Evolutionary conservation across 2,797 vertebrate species (phyloP).

Genomic region (Phoxinus dragarum): DNA sequence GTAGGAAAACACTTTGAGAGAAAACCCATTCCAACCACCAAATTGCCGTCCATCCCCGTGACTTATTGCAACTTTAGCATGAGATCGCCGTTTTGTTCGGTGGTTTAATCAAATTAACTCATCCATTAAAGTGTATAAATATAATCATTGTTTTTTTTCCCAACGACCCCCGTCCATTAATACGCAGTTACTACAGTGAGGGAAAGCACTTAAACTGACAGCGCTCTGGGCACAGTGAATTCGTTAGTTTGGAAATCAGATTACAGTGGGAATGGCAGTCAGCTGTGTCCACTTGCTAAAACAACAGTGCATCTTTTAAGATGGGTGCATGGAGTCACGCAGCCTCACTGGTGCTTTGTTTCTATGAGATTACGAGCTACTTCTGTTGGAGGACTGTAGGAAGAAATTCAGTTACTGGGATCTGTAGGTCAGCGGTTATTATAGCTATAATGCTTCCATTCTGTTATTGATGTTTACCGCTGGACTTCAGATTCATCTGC

Average conservation of each 20-base stretch:
- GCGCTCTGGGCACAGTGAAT: slow-evolving; percentile 54
- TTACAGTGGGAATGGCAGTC: slow-evolving; percentile 58
- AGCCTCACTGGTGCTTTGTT: slow-evolving; percentile 35
- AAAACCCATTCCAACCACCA: slow-evolving; percentile 14
- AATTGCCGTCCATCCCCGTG: slow-evolving; percentile 39
- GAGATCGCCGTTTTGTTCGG: slow-evolving; percentile 39
- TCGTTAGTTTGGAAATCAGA: slow-evolving; percentile 63
- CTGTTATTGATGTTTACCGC: slow-evolving; percentile 35
- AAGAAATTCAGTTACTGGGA: slow-evolving; percentile 58
- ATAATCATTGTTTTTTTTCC: slow-evolving; percentile 56
- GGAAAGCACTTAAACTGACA: slow-evolving; percentile 60
- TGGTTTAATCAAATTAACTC: slow-evolving; percentile 52
- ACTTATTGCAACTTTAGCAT: slow-evolving; percentile 54
- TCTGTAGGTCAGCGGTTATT: slow-evolving; percentile 49
- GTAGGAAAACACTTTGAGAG: slow-evolving; percentile 32
- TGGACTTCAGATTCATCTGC: slow-evolving; percentile 33
- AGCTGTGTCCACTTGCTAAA: slow-evolving; percentile 55
- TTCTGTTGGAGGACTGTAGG: slow-evolving; percentile 51
- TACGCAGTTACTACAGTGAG: slow-evolving; percentile 46
- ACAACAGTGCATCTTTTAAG: slow-evolving; percentile 58
- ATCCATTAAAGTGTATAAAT: slow-evolving; percentile 59
- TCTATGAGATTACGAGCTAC: slow-evolving; percentile 55
- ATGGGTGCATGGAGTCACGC: slow-evolving; percentile 55
- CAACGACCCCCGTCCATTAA: slow-evolving; percentile 51
- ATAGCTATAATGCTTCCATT: slow-evolving; percentile 43